Evolutionary conservation across 2,113 vertebrate genomes (phyloP).

Genomic region (Aphyosemion australe): DNA sequence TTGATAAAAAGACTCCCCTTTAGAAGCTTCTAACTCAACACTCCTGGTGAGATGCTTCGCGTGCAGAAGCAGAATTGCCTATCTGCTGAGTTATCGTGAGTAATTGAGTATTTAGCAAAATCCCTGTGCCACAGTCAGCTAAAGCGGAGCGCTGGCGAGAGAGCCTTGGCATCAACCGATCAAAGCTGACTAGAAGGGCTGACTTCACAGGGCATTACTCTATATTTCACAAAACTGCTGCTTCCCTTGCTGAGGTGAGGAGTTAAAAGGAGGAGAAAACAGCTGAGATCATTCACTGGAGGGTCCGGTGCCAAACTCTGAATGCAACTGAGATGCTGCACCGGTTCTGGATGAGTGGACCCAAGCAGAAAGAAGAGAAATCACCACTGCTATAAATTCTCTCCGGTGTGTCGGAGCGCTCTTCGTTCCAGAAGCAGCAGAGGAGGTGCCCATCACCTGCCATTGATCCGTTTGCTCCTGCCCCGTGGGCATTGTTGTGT

Average conservation of each 20-base stretch:
- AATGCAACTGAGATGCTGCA: conserved; percentile 26
- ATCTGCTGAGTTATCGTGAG: conserved; percentile 45
- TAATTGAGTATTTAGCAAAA: conserved; percentile 47
- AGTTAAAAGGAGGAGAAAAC: conserved; percentile 33
- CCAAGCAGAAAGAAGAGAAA: conserved; percentile 19
- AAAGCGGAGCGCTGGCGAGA: conserved; percentile 19
- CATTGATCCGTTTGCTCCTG: conserved; percentile 30
- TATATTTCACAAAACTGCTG: conserved; percentile 33
- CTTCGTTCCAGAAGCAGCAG: conserved; percentile 15
- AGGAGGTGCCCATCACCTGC: conserved; percentile 25
- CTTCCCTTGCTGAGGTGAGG: conserved; percentile 56
- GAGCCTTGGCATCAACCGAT: conserved; percentile 23
- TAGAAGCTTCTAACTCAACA: conserved; percentile 14
- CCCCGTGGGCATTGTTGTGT: conserved; percentile 22
- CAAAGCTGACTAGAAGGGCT: conserved; percentile 8
- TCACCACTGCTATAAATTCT: conserved; percentile 19
- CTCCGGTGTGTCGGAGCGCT: conserved; percentile 5
- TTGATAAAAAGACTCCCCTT: neutral
- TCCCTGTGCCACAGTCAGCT: conserved; percentile 30
- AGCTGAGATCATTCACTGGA: conserved; percentile 19
- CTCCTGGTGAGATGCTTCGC: neutral
- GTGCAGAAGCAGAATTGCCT: conserved; percentile 23
- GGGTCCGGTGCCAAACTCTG: conserved; percentile 11
- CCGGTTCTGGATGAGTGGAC: conserved; percentile 12
- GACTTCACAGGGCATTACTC: neutral